Percentiles rank a stretch among this genome's conserved stretches.
These are phyloP conservation scores for Synaphobranchus kaupii DNA, from an alignment of 2,797 vertebrate genomes.

Conservation along the genomic window DNA sequence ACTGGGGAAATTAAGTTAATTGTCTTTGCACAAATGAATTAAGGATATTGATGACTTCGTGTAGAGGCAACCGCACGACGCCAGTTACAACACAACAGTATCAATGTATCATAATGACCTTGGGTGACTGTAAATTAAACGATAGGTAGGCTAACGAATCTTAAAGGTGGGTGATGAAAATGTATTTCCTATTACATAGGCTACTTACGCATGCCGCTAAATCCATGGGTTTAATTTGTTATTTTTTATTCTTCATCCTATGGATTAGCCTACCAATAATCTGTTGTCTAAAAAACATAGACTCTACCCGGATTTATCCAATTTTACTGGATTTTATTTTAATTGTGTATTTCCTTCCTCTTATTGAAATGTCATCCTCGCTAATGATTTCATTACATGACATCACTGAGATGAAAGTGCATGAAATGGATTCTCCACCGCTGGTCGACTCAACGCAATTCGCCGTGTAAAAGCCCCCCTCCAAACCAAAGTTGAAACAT, in stretches of 20 bases:
- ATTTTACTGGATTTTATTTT: conserved; percentile 46
- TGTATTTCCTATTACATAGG: background rate
- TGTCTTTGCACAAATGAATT: background rate
- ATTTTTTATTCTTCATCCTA: conserved; percentile 25
- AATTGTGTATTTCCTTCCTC: conserved; percentile 53
- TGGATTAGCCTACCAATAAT: conserved; percentile 33
- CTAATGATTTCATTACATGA: conserved; percentile 45
- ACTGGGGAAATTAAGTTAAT: background rate
- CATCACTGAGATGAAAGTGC: conserved; percentile 60
- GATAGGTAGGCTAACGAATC: conserved; percentile 29
- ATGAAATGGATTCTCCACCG: conserved; percentile 56
- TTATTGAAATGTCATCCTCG: conserved; percentile 48
- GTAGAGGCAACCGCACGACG: conserved; percentile 8
- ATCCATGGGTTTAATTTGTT: conserved; percentile 12
- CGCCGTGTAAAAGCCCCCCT: conserved; percentile 46
- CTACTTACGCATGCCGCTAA: conserved; percentile 3
- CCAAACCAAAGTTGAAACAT: conserved; percentile 77
- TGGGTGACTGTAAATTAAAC: conserved; percentile 37
- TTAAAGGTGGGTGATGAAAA: conserved; percentile 13
- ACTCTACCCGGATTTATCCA: conserved; percentile 34
- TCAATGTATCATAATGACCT: conserved; percentile 41
- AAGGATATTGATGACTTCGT: background rate
- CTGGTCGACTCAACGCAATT: conserved; percentile 41
- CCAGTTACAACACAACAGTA: conserved; percentile 25
- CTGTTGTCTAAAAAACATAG: conserved; percentile 16